These are phyloP conservation scores for Rhea americana DNA, from an alignment of 2,113 vertebrate species.

Conservation along the genomic window DNA sequence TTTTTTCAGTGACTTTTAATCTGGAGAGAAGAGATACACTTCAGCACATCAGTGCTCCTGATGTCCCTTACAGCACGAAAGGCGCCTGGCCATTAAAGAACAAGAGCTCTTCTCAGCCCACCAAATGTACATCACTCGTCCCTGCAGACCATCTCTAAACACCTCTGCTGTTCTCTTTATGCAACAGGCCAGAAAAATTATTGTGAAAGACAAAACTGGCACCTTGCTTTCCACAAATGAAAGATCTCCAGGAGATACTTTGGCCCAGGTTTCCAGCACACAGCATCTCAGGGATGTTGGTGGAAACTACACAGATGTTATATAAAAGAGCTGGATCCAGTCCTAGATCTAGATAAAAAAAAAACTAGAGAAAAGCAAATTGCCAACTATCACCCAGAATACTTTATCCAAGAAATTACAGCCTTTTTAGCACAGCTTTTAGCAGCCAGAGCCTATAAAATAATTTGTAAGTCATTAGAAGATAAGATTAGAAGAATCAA, in stretches of 20 bases:
- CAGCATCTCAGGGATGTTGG: background rate
- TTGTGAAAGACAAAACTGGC: background rate
- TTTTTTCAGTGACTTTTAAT: background rate
- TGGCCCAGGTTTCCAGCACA: background rate
- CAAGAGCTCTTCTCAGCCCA: background rate
- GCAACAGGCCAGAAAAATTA: background rate
- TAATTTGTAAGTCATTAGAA: background rate
- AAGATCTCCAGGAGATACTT: background rate
- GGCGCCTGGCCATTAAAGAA: background rate
- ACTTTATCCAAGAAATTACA: background rate
- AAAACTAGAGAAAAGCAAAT: background rate
- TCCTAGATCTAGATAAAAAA: background rate
- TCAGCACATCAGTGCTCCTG: background rate
- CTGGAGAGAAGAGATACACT: background rate
- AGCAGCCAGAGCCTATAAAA: background rate
- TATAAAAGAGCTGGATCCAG: background rate
- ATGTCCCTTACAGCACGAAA: fast-evolving
- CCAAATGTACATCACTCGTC: background rate
- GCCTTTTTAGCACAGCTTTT: background rate
- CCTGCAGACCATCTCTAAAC: background rate
- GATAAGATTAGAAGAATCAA: background rate
- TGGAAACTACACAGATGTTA: background rate
- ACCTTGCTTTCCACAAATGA: background rate
- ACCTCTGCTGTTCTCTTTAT: background rate
- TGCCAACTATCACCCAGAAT: background rate